Conservation (phyloP, 2,113 vertebrate genomes). For the Hyla sarda region DNA sequence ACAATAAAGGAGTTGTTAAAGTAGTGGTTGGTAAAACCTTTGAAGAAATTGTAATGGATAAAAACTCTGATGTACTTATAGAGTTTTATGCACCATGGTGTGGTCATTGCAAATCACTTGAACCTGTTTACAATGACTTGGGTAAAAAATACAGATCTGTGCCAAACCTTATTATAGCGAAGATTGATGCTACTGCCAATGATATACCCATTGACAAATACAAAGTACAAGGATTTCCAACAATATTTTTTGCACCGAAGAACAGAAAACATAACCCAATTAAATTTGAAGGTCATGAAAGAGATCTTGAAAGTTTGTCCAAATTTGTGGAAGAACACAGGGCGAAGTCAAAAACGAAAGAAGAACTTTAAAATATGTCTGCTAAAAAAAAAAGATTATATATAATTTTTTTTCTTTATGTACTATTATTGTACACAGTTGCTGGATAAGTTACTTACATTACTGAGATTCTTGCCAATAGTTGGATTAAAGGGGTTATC, state of each 20-base stretch:
- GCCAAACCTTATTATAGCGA: slow-evolving; percentile 91
- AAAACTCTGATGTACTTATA: slow-evolving; percentile 89
- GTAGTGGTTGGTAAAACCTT: slow-evolving; percentile 96
- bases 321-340: slow-evolving; percentile 91
- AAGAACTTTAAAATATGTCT: slow-evolving; percentile 64
- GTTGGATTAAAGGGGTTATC: too few species aligned
- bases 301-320: slow-evolving; percentile 89
- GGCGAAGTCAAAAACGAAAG: slow-evolving; percentile 77
- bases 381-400: too few species aligned
- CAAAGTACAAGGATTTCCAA: slow-evolving; percentile 93
- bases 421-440: background rate
- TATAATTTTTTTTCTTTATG: background rate
- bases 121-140: slow-evolving; percentile 85
- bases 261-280: slow-evolving; percentile 88
- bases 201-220: slow-evolving; percentile 83
- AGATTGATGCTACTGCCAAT: slow-evolving; percentile 95
- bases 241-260: slow-evolving; percentile 90
- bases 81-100: slow-evolving; percentile 98
- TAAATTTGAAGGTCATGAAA: slow-evolving; percentile 85
- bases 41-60: slow-evolving; percentile 89
- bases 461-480: background rate
- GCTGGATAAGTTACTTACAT: background rate
- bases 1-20: slow-evolving; percentile 92
- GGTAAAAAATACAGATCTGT: slow-evolving; percentile 92
- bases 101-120: slow-evolving; percentile 94